Conservation (phyloP, 2,113 vertebrate genomes). For the Lamprotornis superbus region DNA sequence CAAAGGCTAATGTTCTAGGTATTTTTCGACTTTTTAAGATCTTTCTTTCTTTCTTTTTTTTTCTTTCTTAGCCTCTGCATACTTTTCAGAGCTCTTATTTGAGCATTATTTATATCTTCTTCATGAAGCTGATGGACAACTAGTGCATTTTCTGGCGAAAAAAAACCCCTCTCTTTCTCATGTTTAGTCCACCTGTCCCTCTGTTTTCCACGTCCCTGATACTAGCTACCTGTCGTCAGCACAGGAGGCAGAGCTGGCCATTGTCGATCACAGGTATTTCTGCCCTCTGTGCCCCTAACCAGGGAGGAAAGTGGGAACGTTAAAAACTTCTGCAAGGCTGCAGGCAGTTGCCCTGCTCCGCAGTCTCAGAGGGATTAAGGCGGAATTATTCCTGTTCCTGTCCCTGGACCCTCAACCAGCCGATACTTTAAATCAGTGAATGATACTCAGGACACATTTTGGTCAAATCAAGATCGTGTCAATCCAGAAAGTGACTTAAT, state of each 20-base stretch:
- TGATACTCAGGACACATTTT: not conserved
- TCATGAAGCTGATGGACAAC: not conserved
- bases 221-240: not conserved
- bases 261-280: not conserved
- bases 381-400: not conserved
- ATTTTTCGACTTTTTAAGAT: not conserved
- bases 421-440: not conserved
- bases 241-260: not conserved
- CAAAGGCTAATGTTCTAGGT: not conserved
- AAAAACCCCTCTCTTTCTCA: not conserved
- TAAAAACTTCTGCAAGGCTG: not conserved
- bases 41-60: not conserved
- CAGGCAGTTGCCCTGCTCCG: not conserved
- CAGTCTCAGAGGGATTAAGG: not conserved
- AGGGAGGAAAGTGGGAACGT: not conserved
- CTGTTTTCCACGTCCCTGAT: not conserved
- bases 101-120: not conserved
- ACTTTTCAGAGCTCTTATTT: not conserved
- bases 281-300: not conserved
- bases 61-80: not conserved
- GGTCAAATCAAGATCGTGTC: not conserved
- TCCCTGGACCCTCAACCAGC: not conserved
- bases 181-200: not conserved
- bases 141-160: not conserved
- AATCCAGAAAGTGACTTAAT: not conserved